Evolutionary conservation across 2,888 invertebrate genomes (phyloP).

Genomic region (Lamproptera curius): DNA sequence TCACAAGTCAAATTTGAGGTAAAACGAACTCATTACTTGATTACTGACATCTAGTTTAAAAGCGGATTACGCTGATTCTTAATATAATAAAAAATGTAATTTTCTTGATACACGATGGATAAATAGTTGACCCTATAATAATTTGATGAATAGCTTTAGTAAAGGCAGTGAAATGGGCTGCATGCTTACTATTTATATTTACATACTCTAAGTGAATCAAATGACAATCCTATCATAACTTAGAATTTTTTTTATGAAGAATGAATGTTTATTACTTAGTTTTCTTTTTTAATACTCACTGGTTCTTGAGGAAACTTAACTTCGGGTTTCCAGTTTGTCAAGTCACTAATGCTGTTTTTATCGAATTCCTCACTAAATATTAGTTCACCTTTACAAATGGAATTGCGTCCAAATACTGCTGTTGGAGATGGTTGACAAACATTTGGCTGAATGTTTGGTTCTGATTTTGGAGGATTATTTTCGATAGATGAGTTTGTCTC

Average conservation of each 20-base stretch:
- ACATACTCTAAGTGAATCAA: neutral
- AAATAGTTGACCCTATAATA: neutral
- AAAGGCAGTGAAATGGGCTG: neutral
- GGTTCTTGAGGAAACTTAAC: constrained; percentile 79
- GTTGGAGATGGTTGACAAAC: constrained; percentile 45
- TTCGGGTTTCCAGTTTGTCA: constrained; percentile 69
- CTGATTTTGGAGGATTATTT: constrained; percentile 11
- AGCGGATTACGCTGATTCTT: too few species aligned
- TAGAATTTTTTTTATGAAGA: neutral
- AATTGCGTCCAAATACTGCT: constrained; percentile 38
- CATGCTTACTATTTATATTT: neutral
- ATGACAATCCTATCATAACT: neutral
- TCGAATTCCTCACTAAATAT: constrained; percentile 81
- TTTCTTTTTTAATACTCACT: constrained; percentile 51
- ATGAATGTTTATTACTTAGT: neutral
- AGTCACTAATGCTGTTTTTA: constrained; percentile 39
- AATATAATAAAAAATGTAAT: too few species aligned
- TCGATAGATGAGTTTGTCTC: neutral
- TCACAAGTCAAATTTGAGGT: too few species aligned
- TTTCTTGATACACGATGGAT: too few species aligned
- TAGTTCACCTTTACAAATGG: constrained; percentile 70
- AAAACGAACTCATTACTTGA: too few species aligned
- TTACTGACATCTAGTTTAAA: too few species aligned
- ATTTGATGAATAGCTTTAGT: neutral
- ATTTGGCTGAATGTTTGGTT: constrained; percentile 22